Evolutionary conservation across 2,797 vertebrate genomes (phyloP).

Genomic region (Taenioides sp.): DNA sequence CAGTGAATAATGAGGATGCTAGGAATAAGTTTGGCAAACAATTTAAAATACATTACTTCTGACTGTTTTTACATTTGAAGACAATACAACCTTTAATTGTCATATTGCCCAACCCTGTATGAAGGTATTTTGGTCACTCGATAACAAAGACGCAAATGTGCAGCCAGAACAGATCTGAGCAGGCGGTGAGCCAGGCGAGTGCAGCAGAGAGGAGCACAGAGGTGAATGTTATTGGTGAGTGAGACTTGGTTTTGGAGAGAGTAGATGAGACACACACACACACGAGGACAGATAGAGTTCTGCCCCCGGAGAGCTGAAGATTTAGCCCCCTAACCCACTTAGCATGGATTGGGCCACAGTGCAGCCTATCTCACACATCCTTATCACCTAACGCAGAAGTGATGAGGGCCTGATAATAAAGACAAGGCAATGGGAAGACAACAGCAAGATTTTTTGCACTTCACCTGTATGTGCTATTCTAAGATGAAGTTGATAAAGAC

Average conservation of each 20-base stretch:
- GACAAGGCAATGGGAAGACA: conserved; percentile 35
- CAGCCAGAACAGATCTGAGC: conserved; percentile 55
- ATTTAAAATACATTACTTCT: too few species aligned
- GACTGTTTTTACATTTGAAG: too few species aligned
- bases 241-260: conserved; percentile 66
- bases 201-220: conserved; percentile 52
- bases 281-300: conserved; percentile 45
- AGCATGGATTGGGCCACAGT: conserved; percentile 61
- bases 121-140: neutral
- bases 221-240: conserved; percentile 62
- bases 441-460: neutral
- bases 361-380: conserved; percentile 52
- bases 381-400: conserved; percentile 50
- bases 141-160: conserved; percentile 36
- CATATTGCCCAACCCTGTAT: neutral
- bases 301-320: conserved; percentile 64
- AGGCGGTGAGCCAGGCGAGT: conserved; percentile 50
- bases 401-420: conserved; percentile 50
- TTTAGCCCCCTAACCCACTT: conserved; percentile 73
- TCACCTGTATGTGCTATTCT: neutral
- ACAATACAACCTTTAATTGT: neutral
- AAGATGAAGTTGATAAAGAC: neutral
- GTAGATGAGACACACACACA: conserved; percentile 37
- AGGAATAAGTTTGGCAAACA: too few species aligned
- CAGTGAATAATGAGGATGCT: too few species aligned